Base-by-base conservation (phyloP, 35 echinoderm and acorn worm species). In the Eucidaris tribuloides region DNA sequence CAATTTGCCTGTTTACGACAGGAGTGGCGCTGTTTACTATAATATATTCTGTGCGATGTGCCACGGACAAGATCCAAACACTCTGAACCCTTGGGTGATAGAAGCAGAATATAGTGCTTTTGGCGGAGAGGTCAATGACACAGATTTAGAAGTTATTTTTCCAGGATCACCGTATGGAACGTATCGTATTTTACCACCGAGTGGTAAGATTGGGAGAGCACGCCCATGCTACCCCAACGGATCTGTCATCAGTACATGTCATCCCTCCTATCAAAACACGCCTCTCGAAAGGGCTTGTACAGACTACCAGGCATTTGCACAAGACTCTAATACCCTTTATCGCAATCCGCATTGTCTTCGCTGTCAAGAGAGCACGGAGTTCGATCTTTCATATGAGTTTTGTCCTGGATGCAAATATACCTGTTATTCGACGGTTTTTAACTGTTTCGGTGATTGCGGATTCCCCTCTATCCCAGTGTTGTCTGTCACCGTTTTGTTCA, bases 331-430 rank as follows among this genome's bases (percentile, higher is more conserved):
- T 19, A 14, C 5, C 11, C 20, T 32, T 0, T 83, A 76, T 36
- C 50, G 63, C 6, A 90, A 90, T 31, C 80, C 88, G 6, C 88
- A 90, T 44, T 90, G 88, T 78, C 45, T 62, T 24, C 2, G 60
- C 34, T 90, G 88, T 36, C 66, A 83, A 1, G 49, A 29, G 3
- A 33, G 41, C 9, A 25, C 19, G 23, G 5, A 56, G 0, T 24
- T 17, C 34, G 40, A 74, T 44, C 30, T 84, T 38, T 22, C 50
- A 18, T 46, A 3, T n/a, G 81, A 45, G 41, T n/a, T n/a, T n/a
- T n/a, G n/a, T n/a, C n/a, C n/a, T n/a, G n/a, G n/a, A n/a, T n/a
- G n/a, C n/a, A n/a, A n/a, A n/a, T n/a, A n/a, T n/a, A n/a, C n/a
- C n/a, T n/a, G n/a, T n/a, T n/a, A n/a, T n/a, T n/a, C n/a, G n/a